These are phyloP conservation scores for Monomorium pharaonis DNA, from an alignment of 1,140 invertebrate species.

Conservation along the genomic window DNA sequence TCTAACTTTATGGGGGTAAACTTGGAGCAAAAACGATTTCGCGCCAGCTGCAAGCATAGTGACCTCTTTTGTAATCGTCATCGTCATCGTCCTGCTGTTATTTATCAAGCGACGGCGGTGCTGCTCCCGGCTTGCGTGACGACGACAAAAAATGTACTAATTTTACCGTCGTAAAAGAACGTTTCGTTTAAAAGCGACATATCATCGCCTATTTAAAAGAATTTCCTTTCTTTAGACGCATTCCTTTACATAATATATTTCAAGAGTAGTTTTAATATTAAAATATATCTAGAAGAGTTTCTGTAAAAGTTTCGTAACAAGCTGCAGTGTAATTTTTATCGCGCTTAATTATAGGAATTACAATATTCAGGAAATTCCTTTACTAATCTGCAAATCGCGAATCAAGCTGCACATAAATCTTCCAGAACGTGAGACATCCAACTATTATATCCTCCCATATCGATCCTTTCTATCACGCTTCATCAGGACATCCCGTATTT, in stretches of 20 bases:
- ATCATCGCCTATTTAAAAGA: neutral
- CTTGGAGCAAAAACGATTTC: neutral
- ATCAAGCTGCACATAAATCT: constrained; percentile 29
- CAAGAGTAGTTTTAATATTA: neutral
- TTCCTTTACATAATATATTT: neutral
- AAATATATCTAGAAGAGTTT: neutral
- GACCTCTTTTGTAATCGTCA: constrained; percentile 1
- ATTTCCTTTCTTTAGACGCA: neutral
- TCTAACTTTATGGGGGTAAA: constrained; percentile 6
- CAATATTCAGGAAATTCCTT: neutral
- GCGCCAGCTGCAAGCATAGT: neutral
- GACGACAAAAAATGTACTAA: neutral
- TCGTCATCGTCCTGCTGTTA: constrained; percentile 45
- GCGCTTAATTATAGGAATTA: neutral
- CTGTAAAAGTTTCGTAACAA: neutral
- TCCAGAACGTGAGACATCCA: neutral
- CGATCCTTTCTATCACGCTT: constrained; percentile 26
- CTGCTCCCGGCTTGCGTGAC: neutral
- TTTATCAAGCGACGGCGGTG: constrained; percentile 15
- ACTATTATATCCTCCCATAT: constrained; percentile 23
- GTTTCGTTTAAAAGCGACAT: neutral
- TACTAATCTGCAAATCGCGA: neutral
- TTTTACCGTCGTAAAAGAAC: constrained; percentile 16
- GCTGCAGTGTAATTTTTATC: neutral
- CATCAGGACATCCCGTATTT: constrained; percentile 39